Evolutionary conservation across 2,113 vertebrate genomes (phyloP), one percentile per base, ranked within the genome.

Genomic region (Hippocampus mohnikei): DNA sequence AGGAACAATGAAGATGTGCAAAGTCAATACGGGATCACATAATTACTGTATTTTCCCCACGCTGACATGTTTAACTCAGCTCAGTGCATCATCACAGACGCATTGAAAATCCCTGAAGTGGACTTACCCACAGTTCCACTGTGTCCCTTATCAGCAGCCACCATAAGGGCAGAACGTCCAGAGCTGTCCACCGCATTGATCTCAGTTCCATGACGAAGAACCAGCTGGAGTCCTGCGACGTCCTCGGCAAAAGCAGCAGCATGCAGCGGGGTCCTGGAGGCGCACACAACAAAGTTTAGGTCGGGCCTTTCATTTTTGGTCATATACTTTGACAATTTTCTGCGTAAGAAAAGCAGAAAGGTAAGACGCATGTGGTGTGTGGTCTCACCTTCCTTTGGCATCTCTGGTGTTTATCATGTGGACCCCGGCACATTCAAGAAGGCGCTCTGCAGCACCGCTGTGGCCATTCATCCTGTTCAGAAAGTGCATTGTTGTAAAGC

Each of bases 331-430:
- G 25, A 59, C 15, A 18, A 60, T 16, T 15, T 33, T 8, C 8
- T 18, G 58, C 25, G 27, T 7, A 20, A 10, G 20, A 11, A 59
- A 59, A 33, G 15, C 25, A 1, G 4, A 40, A 16, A n/a, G 46
- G 5, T n/a, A 20, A 13, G 10, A 25, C 2, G 8, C 4, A 25
- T 20, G 52, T 3, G 13, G 25, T 71, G 29, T 18, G 50, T 52
- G 62, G 53, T 8, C 87, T 83, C 81, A 99, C 97, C 97, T 95
- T 95, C 96, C 97, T 96, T 97, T 98, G 93, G 93, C 93, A 91
- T 99, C 97, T 93, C 94, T 94, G 94, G 94, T 94, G 92, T 96
- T 96, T 79, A 98, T 94, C 93, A 97, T 95, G 92, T 96, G 95
- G 92, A 94, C 92, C 90, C 95, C 96, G 81, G 94, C 85, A 78